phyloP scores from a whole-genome alignment of 1,140 invertebrate genomes.

The Helicoverpa armigera region DNA sequence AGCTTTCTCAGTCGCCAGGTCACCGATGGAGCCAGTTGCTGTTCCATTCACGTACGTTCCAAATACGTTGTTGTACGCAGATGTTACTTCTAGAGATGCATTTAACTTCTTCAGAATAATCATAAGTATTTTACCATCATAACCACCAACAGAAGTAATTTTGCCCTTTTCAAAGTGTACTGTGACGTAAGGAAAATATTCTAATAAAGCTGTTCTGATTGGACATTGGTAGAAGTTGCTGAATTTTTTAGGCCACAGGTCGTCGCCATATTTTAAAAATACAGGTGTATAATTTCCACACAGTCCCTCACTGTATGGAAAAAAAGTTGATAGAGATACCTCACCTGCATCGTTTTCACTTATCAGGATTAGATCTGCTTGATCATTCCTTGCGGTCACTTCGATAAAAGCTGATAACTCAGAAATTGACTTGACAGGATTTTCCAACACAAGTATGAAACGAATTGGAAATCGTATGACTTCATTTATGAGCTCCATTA shows the following conservation, averaged over 20 bases:
- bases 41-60: constrained; percentile 53
- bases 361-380: constrained; percentile 64
- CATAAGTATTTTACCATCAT: constrained; percentile 63
- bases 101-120: constrained; percentile 62
- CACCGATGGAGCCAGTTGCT: constrained; percentile 51
- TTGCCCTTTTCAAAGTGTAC: constrained; percentile 54
- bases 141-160: constrained; percentile 56
- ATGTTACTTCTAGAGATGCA: constrained; percentile 60
- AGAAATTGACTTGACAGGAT: constrained; percentile 3
- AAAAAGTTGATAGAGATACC: constrained; percentile 61
- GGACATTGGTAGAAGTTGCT: constrained; percentile 69
- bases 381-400: constrained; percentile 64
- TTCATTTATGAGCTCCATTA: constrained; percentile 55
- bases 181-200: constrained; percentile 59
- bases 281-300: constrained; percentile 64
- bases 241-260: constrained; percentile 68
- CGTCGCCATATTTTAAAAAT: constrained; percentile 40
- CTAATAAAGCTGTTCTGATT: constrained; percentile 57
- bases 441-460: constrained; percentile 60
- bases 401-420: constrained; percentile 53
- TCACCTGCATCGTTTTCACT: constrained; percentile 49
- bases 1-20: constrained; percentile 58
- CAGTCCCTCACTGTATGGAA: constrained; percentile 59
- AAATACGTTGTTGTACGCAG: constrained; percentile 39
- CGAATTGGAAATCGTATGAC: constrained; percentile 56